These are phyloP conservation scores for Sphaeramia orbicularis DNA, from an alignment of 2,797 vertebrate genomes.

Conservation along the genomic window DNA sequence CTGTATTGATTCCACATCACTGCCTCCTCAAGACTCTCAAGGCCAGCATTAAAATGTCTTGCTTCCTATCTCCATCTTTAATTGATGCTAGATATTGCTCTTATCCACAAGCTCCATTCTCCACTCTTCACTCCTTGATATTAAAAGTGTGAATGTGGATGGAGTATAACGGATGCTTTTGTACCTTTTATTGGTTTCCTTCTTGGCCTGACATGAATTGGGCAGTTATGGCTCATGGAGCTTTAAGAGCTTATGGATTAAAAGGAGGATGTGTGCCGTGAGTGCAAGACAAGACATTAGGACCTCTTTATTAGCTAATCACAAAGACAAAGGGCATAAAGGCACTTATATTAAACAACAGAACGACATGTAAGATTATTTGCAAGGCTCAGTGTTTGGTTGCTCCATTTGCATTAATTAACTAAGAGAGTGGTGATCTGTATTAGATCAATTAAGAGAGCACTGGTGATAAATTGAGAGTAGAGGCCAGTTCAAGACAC, in stretches of 20 bases:
- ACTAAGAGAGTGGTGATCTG: conserved; percentile 54
- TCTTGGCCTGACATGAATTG: conserved; percentile 72
- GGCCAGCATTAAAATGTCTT: conserved; percentile 75
- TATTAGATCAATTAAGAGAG: conserved; percentile 59
- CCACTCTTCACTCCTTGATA: conserved; percentile 73
- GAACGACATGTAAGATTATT: conserved; percentile 56
- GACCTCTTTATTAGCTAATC: conserved; percentile 82
- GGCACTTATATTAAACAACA: conserved; percentile 75
- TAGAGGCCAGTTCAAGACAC: conserved; percentile 20
- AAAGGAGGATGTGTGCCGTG: conserved; percentile 73
- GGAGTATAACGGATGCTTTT: conserved; percentile 73
- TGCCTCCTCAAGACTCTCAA: conserved; percentile 75
- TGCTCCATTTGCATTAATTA: conserved; percentile 77
- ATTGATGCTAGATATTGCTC: conserved; percentile 79
- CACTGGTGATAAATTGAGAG: conserved; percentile 52
- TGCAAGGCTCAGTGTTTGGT: conserved; percentile 26
- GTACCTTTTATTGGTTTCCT: conserved; percentile 82
- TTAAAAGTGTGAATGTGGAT: conserved; percentile 80
- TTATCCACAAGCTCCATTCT: conserved; percentile 64
- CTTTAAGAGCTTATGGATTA: conserved; percentile 84
- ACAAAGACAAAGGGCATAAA: conserved; percentile 74
- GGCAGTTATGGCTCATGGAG: conserved; percentile 66
- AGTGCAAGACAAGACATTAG: conserved; percentile 83
- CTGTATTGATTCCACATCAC: conserved; percentile 73
- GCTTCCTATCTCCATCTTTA: conserved; percentile 79